Percentiles rank a stretch among this genome's conserved stretches.
phyloP scores from a whole-genome alignment of 2,888 invertebrate genomes.

The Eupithecia subumbrata region DNA sequence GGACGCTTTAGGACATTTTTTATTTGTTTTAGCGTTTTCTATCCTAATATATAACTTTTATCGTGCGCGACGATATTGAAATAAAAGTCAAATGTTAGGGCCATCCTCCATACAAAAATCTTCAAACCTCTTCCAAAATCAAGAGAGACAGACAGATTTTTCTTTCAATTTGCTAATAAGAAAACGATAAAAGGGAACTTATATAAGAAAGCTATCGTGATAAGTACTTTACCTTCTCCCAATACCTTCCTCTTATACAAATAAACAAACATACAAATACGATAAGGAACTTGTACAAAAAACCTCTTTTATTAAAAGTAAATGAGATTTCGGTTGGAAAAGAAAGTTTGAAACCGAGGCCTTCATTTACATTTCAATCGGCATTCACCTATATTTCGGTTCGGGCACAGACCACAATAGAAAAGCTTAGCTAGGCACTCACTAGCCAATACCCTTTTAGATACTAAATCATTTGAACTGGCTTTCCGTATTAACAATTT shows the following conservation, averaged over 20 bases:
- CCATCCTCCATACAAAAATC: too few species aligned
- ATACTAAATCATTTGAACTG: neutral
- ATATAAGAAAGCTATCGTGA: slow-evolving; percentile 25
- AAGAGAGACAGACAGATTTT: neutral
- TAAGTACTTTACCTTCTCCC: slow-evolving; percentile 30
- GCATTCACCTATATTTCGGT: slow-evolving; percentile 67
- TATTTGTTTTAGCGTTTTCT: too few species aligned
- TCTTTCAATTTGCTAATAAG: neutral
- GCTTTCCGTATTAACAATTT: neutral
- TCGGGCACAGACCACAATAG: slow-evolving; percentile 41
- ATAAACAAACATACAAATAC: slow-evolving; percentile 47
- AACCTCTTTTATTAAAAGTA: slow-evolving; percentile 59
- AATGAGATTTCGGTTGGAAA: slow-evolving; percentile 58
- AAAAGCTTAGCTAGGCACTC: slow-evolving; percentile 10
- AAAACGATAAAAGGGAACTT: slow-evolving; percentile 19
- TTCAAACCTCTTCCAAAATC: neutral
- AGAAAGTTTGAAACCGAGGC: slow-evolving; percentile 67
- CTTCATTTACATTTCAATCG: slow-evolving; percentile 81
- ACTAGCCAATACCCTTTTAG: neutral
- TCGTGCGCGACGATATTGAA: too few species aligned
- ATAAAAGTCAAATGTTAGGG: too few species aligned
- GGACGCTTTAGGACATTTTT: too few species aligned
- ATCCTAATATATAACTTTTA: too few species aligned
- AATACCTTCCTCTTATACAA: slow-evolving; percentile 39
- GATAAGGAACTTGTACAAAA: slow-evolving; percentile 51